Base-by-base conservation (phyloP, 2,888 invertebrate genomes). In the Alloscopus bannaensis region DNA sequence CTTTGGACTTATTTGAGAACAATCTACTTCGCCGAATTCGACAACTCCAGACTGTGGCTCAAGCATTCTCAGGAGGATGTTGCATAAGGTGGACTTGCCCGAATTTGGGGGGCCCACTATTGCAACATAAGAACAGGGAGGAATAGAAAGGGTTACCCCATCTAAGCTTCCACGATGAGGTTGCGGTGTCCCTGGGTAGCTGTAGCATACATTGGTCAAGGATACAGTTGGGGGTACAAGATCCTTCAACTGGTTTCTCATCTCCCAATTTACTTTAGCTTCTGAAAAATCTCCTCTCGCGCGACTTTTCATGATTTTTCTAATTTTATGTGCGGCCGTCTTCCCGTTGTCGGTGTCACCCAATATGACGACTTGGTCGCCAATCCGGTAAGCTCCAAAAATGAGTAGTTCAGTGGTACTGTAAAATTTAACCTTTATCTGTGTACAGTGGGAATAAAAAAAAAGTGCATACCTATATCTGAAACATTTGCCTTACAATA, bases 61-160 rank as follows among this genome's bases (percentile, higher is more conserved):
- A 20, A 29, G 66, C 64, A 82, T 45, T 66, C 70, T 36, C 3
- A 76, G 40, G 24, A 82, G 24, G 1, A 82, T 26, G 16, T 70
- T 70, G 13, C 70, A 73, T 8, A 81, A 36, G 0, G 79, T 79
- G 0, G 66, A 42, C 20, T 81, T 78, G 31, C 78, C 78, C 1
- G 29, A 64, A 26, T 57, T 66, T 0, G 28, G 50, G 2, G 57
- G 69, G 16, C 83, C 81, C 1, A 83, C 80, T 31, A 83, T 55
- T 2, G 83, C 83, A 0, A 81, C 65, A 57, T 73, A 83, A 16
- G 70, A 59, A 18, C 66, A 29, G 16, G 81, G 57, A 8, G 45
- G 28, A n/a, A 83, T 78, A 16, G 64, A 71, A 18, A 83, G 22
- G 18, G 52, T 70, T 2, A 83, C 57, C 6, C 50, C 60, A 20